Base-by-base conservation (phyloP, 64 coral and sea anemone genomes). In the Montipora efflorescens region DNA sequence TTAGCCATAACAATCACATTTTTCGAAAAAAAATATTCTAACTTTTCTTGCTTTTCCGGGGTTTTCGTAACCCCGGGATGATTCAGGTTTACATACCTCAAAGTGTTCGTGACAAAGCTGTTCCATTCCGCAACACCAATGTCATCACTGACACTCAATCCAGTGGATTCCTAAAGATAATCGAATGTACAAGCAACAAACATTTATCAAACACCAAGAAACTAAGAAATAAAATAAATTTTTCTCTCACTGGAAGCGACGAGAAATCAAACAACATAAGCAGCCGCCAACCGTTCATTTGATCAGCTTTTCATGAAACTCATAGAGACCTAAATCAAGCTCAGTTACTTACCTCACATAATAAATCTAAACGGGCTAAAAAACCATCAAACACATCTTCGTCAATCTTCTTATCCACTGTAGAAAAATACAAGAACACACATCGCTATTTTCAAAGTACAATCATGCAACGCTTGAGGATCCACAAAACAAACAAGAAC, bases 21-120 rank as follows among this genome's bases (percentile, higher is more conserved):
- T 36, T 36, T 5, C 5, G 1, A 55, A 55, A 55, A 10, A 10
- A 10, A 55, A 5, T 7, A 0, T 55, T 55, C 52, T 10, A 55
- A 55, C 52, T 10, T 55, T 10, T 10, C 6, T 10, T 55, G 5
- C 10, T 7, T 55, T 55, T 55, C 2, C 52, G 10, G 5, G 4
- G 1, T 55, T 55, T 55, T 36, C 28, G 10, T 55, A 55, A 64
- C 3, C 61, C 61, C 9, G 15, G 14, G 61, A 64, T 3, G 14
- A 64, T 12, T 12, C 9, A 64, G 9, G 4, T 64, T 16, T 15
- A 62, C 16, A 49, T 78, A 92, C 90, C 59, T 92, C 59, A 92
- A 86, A 14, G 49, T 78, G 81, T 85, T 86, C 52, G 81, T 92
- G 19, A 92, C 80, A 78, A 92, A 92, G 5, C 19, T 49, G 14